Percentiles rank a stretch among this genome's conserved stretches.
Conservation (phyloP, 1,140 invertebrate genomes). For the Holotrichia oblita region DNA sequence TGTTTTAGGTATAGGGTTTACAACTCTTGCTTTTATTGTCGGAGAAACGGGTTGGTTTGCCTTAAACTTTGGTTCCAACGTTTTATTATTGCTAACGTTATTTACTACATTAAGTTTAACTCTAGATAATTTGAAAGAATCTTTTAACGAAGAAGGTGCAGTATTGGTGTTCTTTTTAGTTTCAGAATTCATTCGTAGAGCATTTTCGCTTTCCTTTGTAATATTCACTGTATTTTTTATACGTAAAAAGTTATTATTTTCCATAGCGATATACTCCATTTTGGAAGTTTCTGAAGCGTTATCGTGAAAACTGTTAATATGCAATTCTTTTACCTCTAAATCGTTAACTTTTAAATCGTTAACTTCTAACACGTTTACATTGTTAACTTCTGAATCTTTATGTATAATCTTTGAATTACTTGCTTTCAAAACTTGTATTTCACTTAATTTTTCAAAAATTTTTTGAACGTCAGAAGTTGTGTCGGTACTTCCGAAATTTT, state of each 20-base stretch:
- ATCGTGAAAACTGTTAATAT: neutral
- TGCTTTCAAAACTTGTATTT: neutral
- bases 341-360: neutral
- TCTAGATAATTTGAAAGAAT: neutral
- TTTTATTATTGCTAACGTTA: neutral
- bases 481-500: neutral
- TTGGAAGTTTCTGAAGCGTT: neutral
- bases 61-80: neutral
- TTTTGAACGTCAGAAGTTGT: neutral
- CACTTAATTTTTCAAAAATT: neutral
- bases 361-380: neutral
- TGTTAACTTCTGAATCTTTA: neutral
- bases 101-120: neutral
- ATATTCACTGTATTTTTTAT: neutral
- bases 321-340: neutral
- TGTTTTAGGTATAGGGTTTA: neutral
- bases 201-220: neutral
- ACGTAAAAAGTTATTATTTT: neutral
- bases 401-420: neutral
- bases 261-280: neutral
- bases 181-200: neutral
- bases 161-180: neutral
- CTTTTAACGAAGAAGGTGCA: neutral
- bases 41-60: neutral
- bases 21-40: neutral